Evolutionary conservation across 64 coral and sea anemone genomes (phyloP).

Genomic region (Stichodactyla mertensii): DNA sequence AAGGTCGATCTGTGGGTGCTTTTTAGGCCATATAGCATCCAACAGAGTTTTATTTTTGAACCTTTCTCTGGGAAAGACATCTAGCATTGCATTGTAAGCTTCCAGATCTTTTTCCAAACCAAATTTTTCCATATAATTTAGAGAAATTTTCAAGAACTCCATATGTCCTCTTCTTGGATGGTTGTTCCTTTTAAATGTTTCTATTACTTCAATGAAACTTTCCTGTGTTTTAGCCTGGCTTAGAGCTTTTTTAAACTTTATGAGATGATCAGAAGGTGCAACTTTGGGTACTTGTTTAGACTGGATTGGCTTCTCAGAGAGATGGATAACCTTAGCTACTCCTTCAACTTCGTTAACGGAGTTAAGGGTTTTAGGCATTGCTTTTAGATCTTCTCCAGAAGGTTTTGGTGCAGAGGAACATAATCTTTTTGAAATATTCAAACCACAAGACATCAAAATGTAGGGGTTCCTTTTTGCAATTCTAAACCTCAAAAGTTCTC

Average conservation of each 20-base stretch:
- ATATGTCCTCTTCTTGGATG: constrained; percentile 65
- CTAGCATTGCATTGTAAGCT: constrained; percentile 69
- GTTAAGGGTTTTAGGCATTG: neutral
- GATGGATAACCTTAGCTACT: neutral
- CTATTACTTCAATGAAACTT: constrained; percentile 65
- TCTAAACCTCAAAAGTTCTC: neutral
- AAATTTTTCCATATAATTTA: constrained; percentile 79
- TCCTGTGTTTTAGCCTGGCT: constrained; percentile 43
- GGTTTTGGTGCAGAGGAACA: neutral
- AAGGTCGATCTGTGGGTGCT: constrained; percentile 75
- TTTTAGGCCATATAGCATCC: constrained; percentile 97
- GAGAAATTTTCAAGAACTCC: constrained; percentile 68
- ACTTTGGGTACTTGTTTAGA: constrained; percentile 26
- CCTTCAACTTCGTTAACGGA: neutral
- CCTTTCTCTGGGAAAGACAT: constrained; percentile 82
- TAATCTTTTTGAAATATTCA: neutral
- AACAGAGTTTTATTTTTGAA: constrained; percentile 90
- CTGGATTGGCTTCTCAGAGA: constrained; percentile 10
- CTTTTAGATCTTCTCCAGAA: neutral
- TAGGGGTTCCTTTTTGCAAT: neutral
- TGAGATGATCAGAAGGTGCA: constrained; percentile 38
- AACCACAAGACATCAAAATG: neutral
- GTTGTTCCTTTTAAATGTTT: constrained; percentile 57
- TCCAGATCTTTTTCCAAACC: constrained; percentile 74
- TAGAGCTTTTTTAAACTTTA: constrained; percentile 65